Evolutionary conservation across 2,888 invertebrate genomes (phyloP), one percentile per base, ranked within the genome.

Genomic region (Brachylomia viminalis): DNA sequence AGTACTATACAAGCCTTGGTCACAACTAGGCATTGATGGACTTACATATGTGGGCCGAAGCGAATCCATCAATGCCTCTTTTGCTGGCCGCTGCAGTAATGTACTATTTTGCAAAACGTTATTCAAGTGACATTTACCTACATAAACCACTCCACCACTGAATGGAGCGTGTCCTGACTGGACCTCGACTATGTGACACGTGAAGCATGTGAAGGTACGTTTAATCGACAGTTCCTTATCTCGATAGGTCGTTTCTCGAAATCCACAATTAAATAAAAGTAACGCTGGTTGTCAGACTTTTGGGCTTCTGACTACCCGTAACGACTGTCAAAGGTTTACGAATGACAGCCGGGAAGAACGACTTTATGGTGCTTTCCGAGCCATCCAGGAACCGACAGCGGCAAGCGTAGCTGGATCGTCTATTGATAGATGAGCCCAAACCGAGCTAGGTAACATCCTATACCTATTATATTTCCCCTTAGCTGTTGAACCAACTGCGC

Each of bases 401-500:
- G 27, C 27, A 27, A 27, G 15, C 7, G 7, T 7, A 27, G 15
- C 56, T 56, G 27, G 15, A 27, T 27, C 56, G 27, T 27, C 27
- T 7, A 56, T 58, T 7, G 15, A 15, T 56, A 27, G 15, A 56
- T 6, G n/a, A 27, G 54, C n/a, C 13, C 10, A 75, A 74, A 30
- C 30, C 20, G 10, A 72, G 4, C 54, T 70, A n/a, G 11, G 15
- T 33, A 47, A 59, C 23, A n/a, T 42, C 33, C 3, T 10, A 33
- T 75, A 45, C 7, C 11, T 13, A 45, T 45, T 75, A 62, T 27
- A 54, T 74, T 81, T 61, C 20, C 6, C 23, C 15, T 49, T 75
- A 67, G 33, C 13, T 15, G 4, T 42, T 42, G 23, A 33, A 23
- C 8, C 0, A 13, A 47, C 38, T 11, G 17, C 33, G 38, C 47